A percentile compares a stretch with the other conserved stretches of the same genome.
Evolutionary conservation across 2,797 vertebrate species (phyloP).

Genomic region (Heterohyrax brucei): DNA sequence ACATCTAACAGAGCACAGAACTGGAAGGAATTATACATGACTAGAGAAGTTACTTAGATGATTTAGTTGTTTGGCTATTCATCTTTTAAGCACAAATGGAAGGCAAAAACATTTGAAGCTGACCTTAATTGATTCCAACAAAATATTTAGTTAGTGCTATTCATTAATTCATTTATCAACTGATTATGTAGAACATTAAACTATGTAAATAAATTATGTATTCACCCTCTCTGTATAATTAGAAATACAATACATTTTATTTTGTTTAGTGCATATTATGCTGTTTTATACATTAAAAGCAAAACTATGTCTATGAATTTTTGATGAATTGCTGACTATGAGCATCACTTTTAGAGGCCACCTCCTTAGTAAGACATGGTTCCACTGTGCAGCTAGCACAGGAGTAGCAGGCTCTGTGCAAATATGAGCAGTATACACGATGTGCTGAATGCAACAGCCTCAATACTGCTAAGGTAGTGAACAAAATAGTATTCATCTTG

Average conservation of each 20-base stretch:
- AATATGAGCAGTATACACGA: background rate
- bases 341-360: background rate
- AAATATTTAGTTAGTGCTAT: conserved; percentile 39
- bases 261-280: background rate
- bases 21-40: background rate
- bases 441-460: background rate
- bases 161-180: conserved; percentile 4
- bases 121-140: conserved; percentile 24
- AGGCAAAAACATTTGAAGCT: background rate
- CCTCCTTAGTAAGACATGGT: background rate
- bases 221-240: background rate
- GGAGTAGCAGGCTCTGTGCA: background rate
- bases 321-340: background rate
- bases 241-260: background rate
- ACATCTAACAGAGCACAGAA: background rate
- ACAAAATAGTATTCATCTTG: background rate
- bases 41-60: background rate
- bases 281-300: conserved; percentile 16
- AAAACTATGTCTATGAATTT: background rate
- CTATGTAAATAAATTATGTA: conserved; percentile 35
- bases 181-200: conserved; percentile 50
- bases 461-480: rapidly evolving
- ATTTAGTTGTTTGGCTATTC: background rate
- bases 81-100: conserved; percentile 24
- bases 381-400: background rate